Evolutionary conservation across 2,113 vertebrate genomes (phyloP).

Genomic region (Polyodon spathula): DNA sequence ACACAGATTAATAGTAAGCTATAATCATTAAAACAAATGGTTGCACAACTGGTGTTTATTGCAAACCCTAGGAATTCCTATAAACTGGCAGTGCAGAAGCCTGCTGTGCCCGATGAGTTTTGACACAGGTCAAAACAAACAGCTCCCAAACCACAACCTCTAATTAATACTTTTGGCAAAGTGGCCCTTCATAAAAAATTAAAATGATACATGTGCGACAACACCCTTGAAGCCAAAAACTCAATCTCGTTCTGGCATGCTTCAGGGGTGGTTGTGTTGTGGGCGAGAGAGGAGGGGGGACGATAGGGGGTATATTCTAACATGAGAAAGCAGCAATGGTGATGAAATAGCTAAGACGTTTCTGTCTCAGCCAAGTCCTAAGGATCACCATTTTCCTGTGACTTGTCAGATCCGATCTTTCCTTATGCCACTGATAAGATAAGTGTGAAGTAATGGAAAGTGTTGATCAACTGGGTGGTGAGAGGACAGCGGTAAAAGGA

Average conservation of each 20-base stretch:
- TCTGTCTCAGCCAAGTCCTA: conserved; percentile 9
- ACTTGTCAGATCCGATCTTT: conserved; percentile 30
- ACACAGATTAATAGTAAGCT: neutral
- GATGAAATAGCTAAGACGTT: conserved; percentile 13
- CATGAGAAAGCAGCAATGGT: conserved; percentile 13
- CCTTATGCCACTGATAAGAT: conserved; percentile 20
- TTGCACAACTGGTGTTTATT: neutral
- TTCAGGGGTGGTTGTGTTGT: conserved; percentile 15
- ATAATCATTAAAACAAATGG: neutral
- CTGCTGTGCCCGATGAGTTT: conserved; percentile 19
- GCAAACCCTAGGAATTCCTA: neutral
- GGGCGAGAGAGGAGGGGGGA: neutral
- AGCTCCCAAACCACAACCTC: conserved; percentile 50
- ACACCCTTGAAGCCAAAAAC: conserved; percentile 9
- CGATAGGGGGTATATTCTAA: neutral
- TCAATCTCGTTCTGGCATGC: conserved; percentile 18
- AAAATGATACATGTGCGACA: conserved; percentile 28
- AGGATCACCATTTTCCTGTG: conserved; percentile 2
- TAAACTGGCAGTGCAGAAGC: neutral
- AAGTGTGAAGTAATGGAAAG: conserved; percentile 31
- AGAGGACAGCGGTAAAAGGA: conserved; percentile 33
- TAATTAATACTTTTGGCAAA: conserved; percentile 68
- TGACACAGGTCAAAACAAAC: conserved; percentile 27
- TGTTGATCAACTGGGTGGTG: conserved; percentile 28
- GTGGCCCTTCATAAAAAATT: conserved; percentile 45